A percentile compares a stretch with the other conserved stretches of the same genome.
phyloP scores from a whole-genome alignment of 2,113 vertebrate species.

The Morone saxatilis region DNA sequence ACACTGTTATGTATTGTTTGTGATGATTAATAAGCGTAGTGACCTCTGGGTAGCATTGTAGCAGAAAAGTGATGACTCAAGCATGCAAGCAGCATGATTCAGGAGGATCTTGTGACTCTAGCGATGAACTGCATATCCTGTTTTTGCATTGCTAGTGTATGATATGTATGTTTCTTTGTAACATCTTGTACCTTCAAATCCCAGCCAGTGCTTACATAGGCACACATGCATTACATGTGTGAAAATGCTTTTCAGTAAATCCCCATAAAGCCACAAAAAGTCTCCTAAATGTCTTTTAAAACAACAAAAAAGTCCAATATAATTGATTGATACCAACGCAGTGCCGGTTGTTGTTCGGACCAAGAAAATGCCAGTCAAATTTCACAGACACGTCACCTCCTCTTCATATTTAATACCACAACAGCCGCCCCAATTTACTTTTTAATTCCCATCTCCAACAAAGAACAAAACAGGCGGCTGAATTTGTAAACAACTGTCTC shows the following conservation, averaged over 20 bases:
- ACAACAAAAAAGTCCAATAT: neutral
- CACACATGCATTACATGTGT: neutral
- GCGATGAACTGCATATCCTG: conserved; percentile 41
- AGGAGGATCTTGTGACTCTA: conserved; percentile 11
- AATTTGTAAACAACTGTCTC: conserved; percentile 80
- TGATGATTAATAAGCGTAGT: conserved; percentile 17
- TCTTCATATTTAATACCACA: conserved; percentile 55
- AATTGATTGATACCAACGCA: conserved; percentile 23
- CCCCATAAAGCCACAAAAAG: neutral
- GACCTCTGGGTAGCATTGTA: conserved; percentile 11
- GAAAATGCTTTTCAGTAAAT: neutral
- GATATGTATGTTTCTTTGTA: neutral
- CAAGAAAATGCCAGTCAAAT: conserved; percentile 45
- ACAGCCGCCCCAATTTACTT: conserved; percentile 65
- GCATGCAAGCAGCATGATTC: conserved; percentile 18
- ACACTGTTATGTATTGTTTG: conserved; percentile 6
- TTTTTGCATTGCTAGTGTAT: conserved; percentile 12
- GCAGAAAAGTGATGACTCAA: conserved; percentile 48
- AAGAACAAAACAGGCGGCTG: conserved; percentile 63
- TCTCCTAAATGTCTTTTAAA: neutral
- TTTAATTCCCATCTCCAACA: conserved; percentile 71
- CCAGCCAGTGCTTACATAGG: neutral
- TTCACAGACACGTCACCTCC: conserved; percentile 21
- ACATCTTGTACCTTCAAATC: neutral
- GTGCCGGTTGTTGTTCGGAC: conserved; percentile 6